phyloP scores from a whole-genome alignment of 2,113 vertebrate species.

The Xiphophorus couchianus region DNA sequence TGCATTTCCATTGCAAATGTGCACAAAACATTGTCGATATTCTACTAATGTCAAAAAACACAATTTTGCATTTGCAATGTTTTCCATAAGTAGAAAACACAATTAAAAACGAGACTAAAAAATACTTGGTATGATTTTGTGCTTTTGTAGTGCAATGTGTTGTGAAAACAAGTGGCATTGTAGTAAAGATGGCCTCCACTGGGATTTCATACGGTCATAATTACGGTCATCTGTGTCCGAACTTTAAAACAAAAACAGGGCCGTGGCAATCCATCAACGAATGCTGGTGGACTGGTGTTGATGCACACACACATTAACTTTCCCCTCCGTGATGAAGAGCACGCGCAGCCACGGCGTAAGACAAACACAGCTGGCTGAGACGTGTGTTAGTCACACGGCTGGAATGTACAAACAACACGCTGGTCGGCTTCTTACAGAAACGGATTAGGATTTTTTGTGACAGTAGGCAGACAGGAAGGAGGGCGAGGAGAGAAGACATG shows the following conservation, averaged over 20 bases:
- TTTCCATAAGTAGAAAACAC: no score
- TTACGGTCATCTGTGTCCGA: no score
- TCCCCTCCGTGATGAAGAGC: slow-evolving; percentile 39
- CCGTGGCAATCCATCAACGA: slow-evolving; percentile 46
- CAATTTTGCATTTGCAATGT: no score
- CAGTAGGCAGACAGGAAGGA: no score
- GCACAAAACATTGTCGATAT: no score
- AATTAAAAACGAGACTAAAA: no score
- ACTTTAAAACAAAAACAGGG: slow-evolving; percentile 48
- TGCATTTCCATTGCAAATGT: no score
- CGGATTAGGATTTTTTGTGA: no score
- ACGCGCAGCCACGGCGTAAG: slow-evolving; percentile 35
- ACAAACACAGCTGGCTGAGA: slow-evolving; percentile 69
- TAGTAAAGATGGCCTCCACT: background rate
- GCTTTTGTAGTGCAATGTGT: background rate
- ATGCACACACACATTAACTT: slow-evolving; percentile 33
- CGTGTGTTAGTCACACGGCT: slow-evolving; percentile 47
- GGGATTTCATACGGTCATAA: background rate
- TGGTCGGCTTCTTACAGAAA: background rate
- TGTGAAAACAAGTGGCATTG: background rate
- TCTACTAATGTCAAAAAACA: no score
- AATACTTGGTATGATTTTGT: no score
- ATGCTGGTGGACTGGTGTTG: slow-evolving; percentile 22
- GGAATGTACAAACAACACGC: slow-evolving; percentile 48
- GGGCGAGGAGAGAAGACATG: no score